phyloP scores from a whole-genome alignment of 92 coral and sea anemone genomes.

The Heteractis magnifica region DNA sequence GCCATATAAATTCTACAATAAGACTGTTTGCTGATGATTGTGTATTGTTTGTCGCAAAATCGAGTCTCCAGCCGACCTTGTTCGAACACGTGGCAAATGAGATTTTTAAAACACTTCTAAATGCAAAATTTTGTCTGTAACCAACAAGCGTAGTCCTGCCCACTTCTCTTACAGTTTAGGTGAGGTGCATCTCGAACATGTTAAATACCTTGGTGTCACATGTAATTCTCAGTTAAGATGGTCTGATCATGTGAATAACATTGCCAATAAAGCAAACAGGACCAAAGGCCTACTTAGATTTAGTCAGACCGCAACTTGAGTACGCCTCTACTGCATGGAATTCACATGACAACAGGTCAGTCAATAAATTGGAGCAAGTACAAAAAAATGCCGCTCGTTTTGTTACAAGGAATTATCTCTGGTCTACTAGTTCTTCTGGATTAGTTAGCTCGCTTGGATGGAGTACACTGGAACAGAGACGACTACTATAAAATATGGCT shows the following conservation, averaged over 20 bases:
- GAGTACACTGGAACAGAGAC: too few relatives aligned
- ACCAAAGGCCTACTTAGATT: not conserved
- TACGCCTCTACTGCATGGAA: not conserved
- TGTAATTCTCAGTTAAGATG: not conserved
- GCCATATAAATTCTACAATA: not conserved
- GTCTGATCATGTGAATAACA: not conserved
- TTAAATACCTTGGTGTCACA: not conserved
- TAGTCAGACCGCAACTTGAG: not conserved
- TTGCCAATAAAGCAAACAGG: not conserved
- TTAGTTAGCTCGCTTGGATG: too few relatives aligned
- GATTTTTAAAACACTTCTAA: too few relatives aligned
- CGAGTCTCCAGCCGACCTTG: too few relatives aligned
- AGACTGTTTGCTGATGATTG: not conserved
- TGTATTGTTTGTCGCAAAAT: too few relatives aligned
- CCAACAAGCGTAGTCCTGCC: too few relatives aligned
- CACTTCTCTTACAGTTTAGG: too few relatives aligned
- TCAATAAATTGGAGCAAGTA: not conserved
- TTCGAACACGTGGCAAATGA: too few relatives aligned
- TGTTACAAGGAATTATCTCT: not conserved
- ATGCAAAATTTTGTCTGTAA: too few relatives aligned
- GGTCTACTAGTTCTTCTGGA: too few relatives aligned
- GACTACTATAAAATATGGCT: too few relatives aligned
- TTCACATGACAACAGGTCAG: not conserved
- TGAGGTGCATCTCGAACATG: too few relatives aligned
- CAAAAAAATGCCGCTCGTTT: not conserved